Base-by-base conservation (phyloP, 2,113 vertebrate species). In the Australoheros scitulus region DNA sequence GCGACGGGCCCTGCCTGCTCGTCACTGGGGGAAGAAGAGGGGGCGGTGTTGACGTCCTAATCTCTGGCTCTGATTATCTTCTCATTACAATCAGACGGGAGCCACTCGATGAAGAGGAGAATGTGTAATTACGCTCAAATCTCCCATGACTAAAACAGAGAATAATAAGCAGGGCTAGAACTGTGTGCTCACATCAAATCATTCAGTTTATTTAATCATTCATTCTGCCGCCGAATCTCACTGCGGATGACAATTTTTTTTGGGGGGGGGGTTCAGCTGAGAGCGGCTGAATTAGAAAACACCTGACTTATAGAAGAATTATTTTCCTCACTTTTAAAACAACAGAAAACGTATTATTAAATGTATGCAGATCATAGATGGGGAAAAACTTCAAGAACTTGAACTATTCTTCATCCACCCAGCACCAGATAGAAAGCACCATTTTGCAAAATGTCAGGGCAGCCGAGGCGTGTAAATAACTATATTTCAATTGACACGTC, bases 51-150 rank as follows among this genome's bases (percentile, higher is more conserved):
- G 93, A 95, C 87, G 85, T 84, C 83, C 91, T 95, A 95, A 95
- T 95, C 93, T 93, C 89, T 88, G 90, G 50, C 89, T 90, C 91
- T 95, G 94, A 95, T 95, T 95, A 95, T 94, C 92, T 92, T 92
- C 93, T 94, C 93, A 93, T 95, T 94, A 94, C 93, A 94, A 94
- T 95, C 94, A 95, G 88, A 90, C 78, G 59, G 84, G 87, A 94
- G 91, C 75, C 88, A 92, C 92, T 94, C 38, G 74, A 89, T 57
- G 89, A 88, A 91, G 89, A 92, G 87, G 78, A 88, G 90, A 90
- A 92, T 92, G 86, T 89, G 86, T 90, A 93, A 95, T 95, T 95
- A 94, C 41, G 50, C 55, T 85, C 78, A 86, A 92, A 89, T 94
- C 91, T 93, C 93, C 90, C 87, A 70, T 85, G 92, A 94, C 91